A percentile compares a stretch with the other conserved stretches of the same genome.
Conservation (phyloP, 2,797 vertebrate species). For the Clarias laeviceps region DNA sequence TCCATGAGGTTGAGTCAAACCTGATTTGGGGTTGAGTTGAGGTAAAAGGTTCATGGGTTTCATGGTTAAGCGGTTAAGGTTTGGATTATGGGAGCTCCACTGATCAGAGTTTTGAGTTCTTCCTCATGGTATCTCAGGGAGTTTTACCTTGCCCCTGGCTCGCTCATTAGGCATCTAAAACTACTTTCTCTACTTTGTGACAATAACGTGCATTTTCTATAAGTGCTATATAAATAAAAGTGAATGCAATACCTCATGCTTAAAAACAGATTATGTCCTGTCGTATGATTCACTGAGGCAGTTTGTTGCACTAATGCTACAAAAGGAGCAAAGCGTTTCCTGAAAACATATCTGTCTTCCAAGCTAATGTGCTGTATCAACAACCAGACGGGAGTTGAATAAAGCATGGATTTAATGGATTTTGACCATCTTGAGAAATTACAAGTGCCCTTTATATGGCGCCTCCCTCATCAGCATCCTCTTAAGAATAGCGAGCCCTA, state of each 20-base stretch:
- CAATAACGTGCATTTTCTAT: neutral
- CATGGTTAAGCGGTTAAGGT: too few species aligned
- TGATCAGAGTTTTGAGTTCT: neutral
- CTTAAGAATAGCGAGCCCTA: neutral
- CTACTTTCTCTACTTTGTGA: neutral
- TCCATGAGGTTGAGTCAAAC: neutral
- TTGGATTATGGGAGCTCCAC: neutral
- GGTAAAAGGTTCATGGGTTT: too few species aligned
- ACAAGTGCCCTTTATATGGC: neutral
- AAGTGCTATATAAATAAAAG: neutral
- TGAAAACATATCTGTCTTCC: conserved; percentile 21
- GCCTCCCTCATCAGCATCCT: neutral
- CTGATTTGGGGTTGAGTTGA: too few species aligned
- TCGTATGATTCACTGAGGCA: neutral
- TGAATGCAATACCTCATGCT: neutral
- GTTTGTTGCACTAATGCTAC: neutral
- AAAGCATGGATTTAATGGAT: conserved; percentile 6
- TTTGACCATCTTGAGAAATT: conserved; percentile 1
- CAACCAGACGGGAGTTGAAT: conserved; percentile 6
- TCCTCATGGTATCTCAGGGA: neutral
- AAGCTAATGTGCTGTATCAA: conserved; percentile 7
- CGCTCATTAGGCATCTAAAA: neutral
- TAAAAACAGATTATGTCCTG: conserved; percentile 1
- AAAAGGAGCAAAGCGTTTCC: neutral
- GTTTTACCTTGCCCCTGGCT: neutral